phyloP scores from a whole-genome alignment of 35 echinoderm and acorn worm species.

The Heliocidaris erythrogramma region DNA sequence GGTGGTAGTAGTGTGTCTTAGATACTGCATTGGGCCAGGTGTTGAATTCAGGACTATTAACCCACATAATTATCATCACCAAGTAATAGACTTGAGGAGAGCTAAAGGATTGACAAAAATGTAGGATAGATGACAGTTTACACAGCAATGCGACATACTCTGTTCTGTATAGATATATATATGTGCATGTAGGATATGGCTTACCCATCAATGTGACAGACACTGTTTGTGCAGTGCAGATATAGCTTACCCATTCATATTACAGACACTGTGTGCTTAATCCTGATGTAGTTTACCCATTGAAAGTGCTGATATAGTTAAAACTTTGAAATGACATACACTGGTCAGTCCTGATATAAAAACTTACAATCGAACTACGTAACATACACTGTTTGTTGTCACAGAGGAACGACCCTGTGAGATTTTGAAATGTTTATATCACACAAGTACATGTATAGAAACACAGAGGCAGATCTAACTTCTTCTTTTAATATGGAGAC shows the following conservation, averaged over 20 bases:
- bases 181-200: neutral
- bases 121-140: too few relatives aligned
- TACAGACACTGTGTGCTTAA: too few relatives aligned
- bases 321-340: neutral
- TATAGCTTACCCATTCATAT: neutral
- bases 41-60: neutral
- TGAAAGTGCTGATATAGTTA: too few relatives aligned
- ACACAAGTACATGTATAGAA: too few relatives aligned
- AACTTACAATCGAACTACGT: neutral
- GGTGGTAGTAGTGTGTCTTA: slow-evolving; percentile 53
- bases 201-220: neutral
- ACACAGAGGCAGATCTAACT: too few relatives aligned
- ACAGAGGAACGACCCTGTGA: too few relatives aligned
- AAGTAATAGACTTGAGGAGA: neutral
- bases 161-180: too few relatives aligned
- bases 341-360: neutral
- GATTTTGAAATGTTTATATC: too few relatives aligned
- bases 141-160: too few relatives aligned
- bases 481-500: too few relatives aligned
- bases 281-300: neutral
- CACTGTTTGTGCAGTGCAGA: neutral
- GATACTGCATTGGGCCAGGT: neutral
- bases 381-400: neutral
- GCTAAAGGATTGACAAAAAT: neutral
- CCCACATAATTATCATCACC: neutral